phyloP scores from a whole-genome alignment of 30 jellyfish, hydroid and myxozoan genomes.

The Hydractinia echinata region DNA sequence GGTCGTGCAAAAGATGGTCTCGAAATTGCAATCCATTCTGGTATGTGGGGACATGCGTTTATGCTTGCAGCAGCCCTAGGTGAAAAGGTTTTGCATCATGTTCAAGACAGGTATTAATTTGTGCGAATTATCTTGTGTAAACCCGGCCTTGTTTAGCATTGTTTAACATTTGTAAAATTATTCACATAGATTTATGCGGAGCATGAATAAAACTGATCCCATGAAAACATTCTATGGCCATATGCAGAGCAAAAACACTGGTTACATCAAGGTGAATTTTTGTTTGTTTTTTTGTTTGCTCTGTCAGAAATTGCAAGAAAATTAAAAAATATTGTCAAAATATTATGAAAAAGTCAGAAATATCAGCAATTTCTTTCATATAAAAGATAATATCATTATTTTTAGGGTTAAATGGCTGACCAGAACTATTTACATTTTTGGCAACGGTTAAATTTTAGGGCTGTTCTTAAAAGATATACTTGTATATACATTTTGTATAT shows the following conservation, averaged over 20 bases:
- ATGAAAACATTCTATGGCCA: constrained; percentile 31
- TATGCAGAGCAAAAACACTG: neutral
- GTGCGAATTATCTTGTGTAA: neutral
- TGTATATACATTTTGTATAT: too few species aligned
- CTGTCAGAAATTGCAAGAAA: neutral
- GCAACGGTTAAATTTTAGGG: too few species aligned
- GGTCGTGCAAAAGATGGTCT: constrained; percentile 35
- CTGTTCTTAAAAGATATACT: too few species aligned
- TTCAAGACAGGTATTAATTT: neutral
- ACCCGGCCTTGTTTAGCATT: too few species aligned
- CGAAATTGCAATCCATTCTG: constrained; percentile 27
- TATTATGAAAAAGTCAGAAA: too few species aligned
- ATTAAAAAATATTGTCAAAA: neutral
- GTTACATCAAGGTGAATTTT: constrained; percentile 17
- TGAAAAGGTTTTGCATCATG: constrained; percentile 1
- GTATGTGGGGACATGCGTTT: constrained; percentile 46
- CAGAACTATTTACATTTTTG: too few species aligned
- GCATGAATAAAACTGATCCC: constrained; percentile 28
- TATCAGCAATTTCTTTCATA: too few species aligned
- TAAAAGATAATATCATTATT: too few species aligned
- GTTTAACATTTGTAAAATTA: too few species aligned
- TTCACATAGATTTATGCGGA: constrained; percentile 21
- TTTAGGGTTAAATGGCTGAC: too few species aligned
- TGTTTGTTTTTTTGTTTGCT: neutral
- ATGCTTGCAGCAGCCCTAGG: constrained; percentile 36